phyloP scores from a whole-genome alignment of 2,113 vertebrate genomes.

The Sinocyclocheilus maitianheensis region DNA sequence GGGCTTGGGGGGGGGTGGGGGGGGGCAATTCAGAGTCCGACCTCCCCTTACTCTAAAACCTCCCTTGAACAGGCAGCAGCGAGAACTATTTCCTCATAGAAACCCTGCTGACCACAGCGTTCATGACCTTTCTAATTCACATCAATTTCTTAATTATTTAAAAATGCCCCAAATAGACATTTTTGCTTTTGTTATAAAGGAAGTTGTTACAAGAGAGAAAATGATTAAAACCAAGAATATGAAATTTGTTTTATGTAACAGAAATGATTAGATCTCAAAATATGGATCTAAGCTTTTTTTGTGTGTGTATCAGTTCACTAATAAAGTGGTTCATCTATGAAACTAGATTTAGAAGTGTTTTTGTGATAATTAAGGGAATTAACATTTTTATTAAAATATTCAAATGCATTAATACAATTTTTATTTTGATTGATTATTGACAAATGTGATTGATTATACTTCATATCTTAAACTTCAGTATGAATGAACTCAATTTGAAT shows the following conservation, averaged over 20 bases:
- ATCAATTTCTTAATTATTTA: not conserved
- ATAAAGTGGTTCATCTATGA: not conserved
- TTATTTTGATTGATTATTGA: not conserved
- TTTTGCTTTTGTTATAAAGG: not conserved
- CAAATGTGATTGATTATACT: not conserved
- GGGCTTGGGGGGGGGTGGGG: conserved; percentile 53
- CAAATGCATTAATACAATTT: too few species aligned
- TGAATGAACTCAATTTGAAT: not conserved
- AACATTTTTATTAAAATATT: not conserved
- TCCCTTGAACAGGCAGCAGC: conserved; percentile 68
- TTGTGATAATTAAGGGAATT: not conserved
- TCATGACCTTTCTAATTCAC: conserved; percentile 60
- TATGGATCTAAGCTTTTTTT: not conserved
- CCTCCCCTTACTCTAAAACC: conserved; percentile 70
- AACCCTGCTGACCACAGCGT: conserved; percentile 55
- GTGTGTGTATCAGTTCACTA: not conserved
- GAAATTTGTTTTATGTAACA: not conserved
- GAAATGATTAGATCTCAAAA: not conserved
- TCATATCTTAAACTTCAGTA: not conserved
- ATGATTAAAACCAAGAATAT: not conserved
- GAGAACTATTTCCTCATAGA: conserved; percentile 68
- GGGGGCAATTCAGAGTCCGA: conserved; percentile 69
- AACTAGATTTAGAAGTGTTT: not conserved
- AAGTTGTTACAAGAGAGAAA: not conserved
- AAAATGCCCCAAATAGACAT: not conserved